Conservation (phyloP, 2,113 vertebrate species). For the Microtus pennsylvanicus region DNA sequence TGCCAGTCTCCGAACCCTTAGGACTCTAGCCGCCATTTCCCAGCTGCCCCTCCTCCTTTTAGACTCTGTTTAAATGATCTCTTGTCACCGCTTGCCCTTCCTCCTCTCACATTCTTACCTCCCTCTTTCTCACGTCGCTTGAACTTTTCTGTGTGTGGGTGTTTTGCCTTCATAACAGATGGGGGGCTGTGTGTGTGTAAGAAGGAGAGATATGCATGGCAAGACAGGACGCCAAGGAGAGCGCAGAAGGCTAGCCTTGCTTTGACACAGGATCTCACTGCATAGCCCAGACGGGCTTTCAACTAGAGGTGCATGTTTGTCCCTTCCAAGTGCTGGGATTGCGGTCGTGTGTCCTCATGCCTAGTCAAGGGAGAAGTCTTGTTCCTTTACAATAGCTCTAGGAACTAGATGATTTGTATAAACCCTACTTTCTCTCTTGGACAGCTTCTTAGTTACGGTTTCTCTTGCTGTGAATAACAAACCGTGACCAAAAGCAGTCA, state of each 20-base stretch:
- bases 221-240: not conserved
- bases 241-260: not conserved
- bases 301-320: not conserved
- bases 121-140: not conserved
- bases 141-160: not conserved
- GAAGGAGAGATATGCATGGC: not conserved
- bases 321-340: not conserved
- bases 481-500: not conserved
- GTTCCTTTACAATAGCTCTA: not conserved
- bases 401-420: not conserved
- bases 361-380: not conserved
- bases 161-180: not conserved
- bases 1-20: not conserved
- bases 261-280: not conserved
- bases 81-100: not conserved
- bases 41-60: not conserved
- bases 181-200: not conserved
- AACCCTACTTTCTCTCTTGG: not conserved
- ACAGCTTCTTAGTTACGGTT: not conserved
- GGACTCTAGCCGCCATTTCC: not conserved
- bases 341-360: no score
- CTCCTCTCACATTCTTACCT: not conserved
- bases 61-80: not conserved
- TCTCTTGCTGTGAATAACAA: not conserved
- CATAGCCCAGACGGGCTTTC: not conserved